Evolutionary conservation across 2,113 vertebrate species (phyloP).

Genomic region (Entelurus aequoreus): DNA sequence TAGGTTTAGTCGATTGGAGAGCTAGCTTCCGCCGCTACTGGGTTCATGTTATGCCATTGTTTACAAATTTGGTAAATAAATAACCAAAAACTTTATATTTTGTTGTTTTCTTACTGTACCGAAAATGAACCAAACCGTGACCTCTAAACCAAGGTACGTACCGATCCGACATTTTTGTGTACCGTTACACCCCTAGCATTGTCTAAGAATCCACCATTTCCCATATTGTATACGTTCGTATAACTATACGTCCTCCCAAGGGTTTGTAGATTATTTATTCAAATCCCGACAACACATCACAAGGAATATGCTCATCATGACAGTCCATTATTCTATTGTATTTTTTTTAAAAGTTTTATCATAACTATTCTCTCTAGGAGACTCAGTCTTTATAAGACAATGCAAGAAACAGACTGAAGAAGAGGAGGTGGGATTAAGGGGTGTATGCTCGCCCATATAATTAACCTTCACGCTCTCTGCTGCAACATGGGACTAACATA

Average conservation of each 20-base stretch:
- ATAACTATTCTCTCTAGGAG: constrained; percentile 52
- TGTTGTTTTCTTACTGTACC: too few relatives aligned
- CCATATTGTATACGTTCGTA: too few relatives aligned
- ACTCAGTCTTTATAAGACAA: constrained; percentile 37
- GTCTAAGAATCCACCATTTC: too few relatives aligned
- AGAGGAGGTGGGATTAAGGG: constrained; percentile 80
- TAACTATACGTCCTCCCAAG: not conserved
- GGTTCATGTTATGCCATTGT: too few relatives aligned
- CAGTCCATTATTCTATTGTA: constrained; percentile 3
- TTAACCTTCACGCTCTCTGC: constrained; percentile 93
- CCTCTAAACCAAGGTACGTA: too few relatives aligned
- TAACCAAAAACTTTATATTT: too few relatives aligned
- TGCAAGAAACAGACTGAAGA: constrained; percentile 67
- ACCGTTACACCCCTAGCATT: too few relatives aligned
- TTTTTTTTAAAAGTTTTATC: not conserved
- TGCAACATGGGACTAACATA: constrained; percentile 77
- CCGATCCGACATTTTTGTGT: too few relatives aligned
- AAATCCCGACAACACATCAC: constrained; percentile 23
- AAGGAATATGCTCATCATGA: constrained; percentile 13
- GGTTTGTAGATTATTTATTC: constrained; percentile 22
- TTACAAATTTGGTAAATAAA: too few relatives aligned
- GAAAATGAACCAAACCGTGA: too few relatives aligned
- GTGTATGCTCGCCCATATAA: constrained; percentile 82
- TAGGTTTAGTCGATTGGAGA: too few relatives aligned
- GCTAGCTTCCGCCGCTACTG: too few relatives aligned